phyloP scores from a whole-genome alignment of 2,113 vertebrate genomes.

The Phocoena phocoena region DNA sequence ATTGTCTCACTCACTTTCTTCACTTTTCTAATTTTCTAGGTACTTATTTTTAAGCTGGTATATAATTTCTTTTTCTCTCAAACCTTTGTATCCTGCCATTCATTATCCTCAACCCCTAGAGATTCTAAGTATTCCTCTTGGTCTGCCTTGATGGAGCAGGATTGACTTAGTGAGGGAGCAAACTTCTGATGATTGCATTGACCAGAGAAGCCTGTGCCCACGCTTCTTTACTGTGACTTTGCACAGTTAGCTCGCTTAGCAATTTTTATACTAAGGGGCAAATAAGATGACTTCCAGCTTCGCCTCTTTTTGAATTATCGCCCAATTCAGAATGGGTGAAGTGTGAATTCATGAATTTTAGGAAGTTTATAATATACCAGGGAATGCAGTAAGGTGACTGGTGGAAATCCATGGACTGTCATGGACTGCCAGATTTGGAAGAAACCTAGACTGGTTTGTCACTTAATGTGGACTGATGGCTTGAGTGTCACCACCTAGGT shows the following conservation, averaged over 20 bases:
- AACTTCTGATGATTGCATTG: background rate
- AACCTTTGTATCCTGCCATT: background rate
- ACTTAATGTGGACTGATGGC: background rate
- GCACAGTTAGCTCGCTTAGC: background rate
- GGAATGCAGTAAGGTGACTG: background rate
- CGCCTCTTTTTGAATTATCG: background rate
- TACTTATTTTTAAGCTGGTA: background rate
- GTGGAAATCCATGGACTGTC: background rate
- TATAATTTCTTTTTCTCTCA: background rate
- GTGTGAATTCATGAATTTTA: background rate
- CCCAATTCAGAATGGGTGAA: background rate
- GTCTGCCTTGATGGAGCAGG: background rate
- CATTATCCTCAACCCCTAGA: background rate
- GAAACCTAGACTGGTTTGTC: background rate
- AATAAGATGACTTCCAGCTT: background rate
- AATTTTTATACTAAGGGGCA: background rate
- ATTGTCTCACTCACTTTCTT: background rate
- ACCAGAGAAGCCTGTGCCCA: background rate
- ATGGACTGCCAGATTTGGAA: background rate
- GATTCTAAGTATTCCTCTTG: background rate
- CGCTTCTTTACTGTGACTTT: background rate
- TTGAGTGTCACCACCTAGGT: background rate
- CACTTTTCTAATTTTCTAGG: background rate
- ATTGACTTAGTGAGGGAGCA: background rate
- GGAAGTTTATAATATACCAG: background rate